phyloP scores from a whole-genome alignment of 2,888 invertebrate species.

The Lepidocyrtoides sp. region DNA sequence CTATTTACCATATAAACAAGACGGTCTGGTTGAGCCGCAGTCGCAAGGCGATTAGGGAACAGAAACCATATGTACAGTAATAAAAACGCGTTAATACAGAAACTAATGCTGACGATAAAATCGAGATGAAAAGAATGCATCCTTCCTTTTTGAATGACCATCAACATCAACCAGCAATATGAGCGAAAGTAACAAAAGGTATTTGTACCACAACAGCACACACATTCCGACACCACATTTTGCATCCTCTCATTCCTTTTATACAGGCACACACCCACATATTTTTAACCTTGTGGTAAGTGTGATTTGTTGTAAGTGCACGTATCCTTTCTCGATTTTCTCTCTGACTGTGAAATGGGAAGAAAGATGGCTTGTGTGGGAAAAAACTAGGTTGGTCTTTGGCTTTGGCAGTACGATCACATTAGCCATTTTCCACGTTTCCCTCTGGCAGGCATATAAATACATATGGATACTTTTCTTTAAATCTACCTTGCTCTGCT shows the following conservation, averaged over 20 bases:
- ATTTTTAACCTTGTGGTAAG: slow-evolving; percentile 46
- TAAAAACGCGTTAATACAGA: slow-evolving; percentile 20
- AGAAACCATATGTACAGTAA: too few species aligned
- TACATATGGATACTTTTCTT: not conserved
- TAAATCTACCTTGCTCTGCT: not conserved
- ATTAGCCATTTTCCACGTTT: slow-evolving; percentile 34
- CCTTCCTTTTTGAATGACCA: slow-evolving; percentile 45
- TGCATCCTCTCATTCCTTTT: slow-evolving; percentile 17
- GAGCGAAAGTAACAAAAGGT: slow-evolving; percentile 5
- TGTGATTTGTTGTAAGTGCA: slow-evolving; percentile 57
- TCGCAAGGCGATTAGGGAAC: too few species aligned
- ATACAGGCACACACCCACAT: not conserved
- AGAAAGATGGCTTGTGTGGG: slow-evolving; percentile 18
- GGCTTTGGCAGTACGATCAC: not conserved
- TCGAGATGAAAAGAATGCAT: slow-evolving; percentile 3
- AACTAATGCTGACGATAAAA: not conserved
- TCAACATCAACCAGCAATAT: slow-evolving; percentile 7
- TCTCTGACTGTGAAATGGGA: slow-evolving; percentile 1
- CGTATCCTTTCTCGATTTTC: slow-evolving; percentile 21
- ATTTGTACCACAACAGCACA: not conserved
- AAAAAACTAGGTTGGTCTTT: slow-evolving; percentile 40
- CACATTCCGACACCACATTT: not conserved
- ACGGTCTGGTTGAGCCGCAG: too few species aligned
- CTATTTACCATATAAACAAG: too few species aligned
- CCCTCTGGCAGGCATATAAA: not conserved